Percentiles rank a stretch among this genome's conserved stretches.
Evolutionary conservation across 2,888 invertebrate genomes (phyloP).

Genomic region (Drosophila koepferae): DNA sequence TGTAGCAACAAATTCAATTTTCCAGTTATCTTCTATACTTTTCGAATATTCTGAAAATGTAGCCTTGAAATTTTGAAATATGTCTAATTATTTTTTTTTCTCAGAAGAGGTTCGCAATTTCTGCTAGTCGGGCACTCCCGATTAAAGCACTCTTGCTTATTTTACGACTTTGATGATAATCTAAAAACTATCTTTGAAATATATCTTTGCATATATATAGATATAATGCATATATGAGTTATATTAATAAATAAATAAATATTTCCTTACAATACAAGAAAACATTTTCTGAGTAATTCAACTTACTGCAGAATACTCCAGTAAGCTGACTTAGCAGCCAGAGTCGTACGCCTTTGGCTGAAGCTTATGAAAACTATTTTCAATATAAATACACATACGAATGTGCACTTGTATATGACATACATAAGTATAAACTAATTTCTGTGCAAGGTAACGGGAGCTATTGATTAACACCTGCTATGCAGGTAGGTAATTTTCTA

Average conservation of each 20-base stretch:
- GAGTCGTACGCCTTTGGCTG: neutral
- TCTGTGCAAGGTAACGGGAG: neutral
- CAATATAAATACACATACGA: neutral
- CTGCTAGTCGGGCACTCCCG: no score
- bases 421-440: neutral
- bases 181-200: no score
- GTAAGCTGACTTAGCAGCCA: neutral
- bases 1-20: no score
- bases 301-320: neutral
- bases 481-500: neutral
- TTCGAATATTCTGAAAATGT: no score
- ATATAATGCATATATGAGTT: neutral
- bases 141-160: no score
- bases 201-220: no score
- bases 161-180: no score
- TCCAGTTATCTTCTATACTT: no score
- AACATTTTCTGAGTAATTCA: neutral
- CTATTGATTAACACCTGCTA: constrained; percentile 2
- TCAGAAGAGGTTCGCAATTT: no score
- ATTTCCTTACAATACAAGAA: neutral
- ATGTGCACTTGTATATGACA: neutral
- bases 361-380: neutral
- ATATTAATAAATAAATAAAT: neutral
- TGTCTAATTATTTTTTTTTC: no score
- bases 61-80: no score